Evolutionary conservation across 1,140 invertebrate genomes (phyloP).

Genomic region (Cotesia typhae): DNA sequence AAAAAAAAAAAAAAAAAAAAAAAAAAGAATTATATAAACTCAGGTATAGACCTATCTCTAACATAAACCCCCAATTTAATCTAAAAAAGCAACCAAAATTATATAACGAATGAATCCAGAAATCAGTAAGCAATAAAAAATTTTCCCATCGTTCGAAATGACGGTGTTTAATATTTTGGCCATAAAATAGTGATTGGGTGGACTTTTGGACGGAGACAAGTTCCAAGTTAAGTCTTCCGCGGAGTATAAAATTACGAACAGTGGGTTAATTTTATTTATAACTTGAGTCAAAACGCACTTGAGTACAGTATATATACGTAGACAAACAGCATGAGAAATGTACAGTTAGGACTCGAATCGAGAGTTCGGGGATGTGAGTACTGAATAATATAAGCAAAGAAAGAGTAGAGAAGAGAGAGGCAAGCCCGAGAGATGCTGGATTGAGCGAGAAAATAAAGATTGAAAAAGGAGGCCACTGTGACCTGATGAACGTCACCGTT

Average conservation of each 20-base stretch:
- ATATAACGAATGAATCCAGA: too few species aligned
- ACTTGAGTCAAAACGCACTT: conserved; percentile 20
- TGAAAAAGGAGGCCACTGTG: conserved; percentile 56
- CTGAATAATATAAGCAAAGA: neutral
- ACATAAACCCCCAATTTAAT: neutral
- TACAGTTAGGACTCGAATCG: conserved; percentile 55
- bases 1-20: neutral
- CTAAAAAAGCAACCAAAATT: too few species aligned
- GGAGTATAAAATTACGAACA: neutral
- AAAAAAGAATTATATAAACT: neutral
- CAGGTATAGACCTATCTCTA: conserved; percentile 2
- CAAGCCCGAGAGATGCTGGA: too few species aligned
- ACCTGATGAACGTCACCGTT: conserved; percentile 58
- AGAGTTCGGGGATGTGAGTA: conserved; percentile 14
- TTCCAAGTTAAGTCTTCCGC: neutral
- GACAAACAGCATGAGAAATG: conserved; percentile 34
- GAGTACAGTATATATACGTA: conserved; percentile 20
- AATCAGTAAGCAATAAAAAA: too few species aligned
- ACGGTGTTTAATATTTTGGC: too few species aligned
- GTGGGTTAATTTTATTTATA: conserved; percentile 41
- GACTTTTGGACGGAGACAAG: too few species aligned
- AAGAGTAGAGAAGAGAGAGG: conserved; percentile 13
- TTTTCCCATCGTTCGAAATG: too few species aligned
- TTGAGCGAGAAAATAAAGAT: conserved; percentile 28
- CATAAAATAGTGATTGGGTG: neutral